Percentiles rank a stretch among this genome's conserved stretches.
phyloP scores from a whole-genome alignment of 2,888 invertebrate genomes.

The Aradus depressus region DNA sequence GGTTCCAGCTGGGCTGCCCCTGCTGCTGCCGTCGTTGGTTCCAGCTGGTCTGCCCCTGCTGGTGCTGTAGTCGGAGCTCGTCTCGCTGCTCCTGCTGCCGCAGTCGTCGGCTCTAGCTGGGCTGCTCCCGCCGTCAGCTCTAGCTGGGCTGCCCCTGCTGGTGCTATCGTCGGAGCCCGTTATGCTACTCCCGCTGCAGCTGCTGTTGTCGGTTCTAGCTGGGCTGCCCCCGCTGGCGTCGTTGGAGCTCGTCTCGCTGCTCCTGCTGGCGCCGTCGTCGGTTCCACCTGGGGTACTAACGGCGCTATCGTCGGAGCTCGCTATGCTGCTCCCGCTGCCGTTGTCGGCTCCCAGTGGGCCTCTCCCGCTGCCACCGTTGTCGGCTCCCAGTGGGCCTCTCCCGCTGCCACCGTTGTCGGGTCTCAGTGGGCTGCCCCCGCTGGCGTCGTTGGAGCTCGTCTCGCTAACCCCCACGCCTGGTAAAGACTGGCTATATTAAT shows the following conservation, averaged over 20 bases:
- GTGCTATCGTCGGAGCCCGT: not conserved
- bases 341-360: not conserved
- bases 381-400: not conserved
- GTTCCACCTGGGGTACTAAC: not conserved
- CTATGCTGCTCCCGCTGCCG: not conserved
- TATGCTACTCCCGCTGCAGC: not conserved
- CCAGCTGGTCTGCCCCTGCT: not conserved
- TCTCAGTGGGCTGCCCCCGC: conserved; percentile 2
- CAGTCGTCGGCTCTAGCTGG: not conserved
- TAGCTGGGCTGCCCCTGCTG: not conserved
- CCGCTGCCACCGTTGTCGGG: not conserved
- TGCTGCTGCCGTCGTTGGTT: not conserved
- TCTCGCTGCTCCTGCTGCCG: not conserved
- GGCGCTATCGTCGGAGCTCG: not conserved
- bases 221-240: conserved; percentile 1
- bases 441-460: no score
- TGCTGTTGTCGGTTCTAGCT: not conserved
- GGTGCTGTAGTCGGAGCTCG: conserved; percentile 1
- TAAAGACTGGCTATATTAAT: no score
- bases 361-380: not conserved
- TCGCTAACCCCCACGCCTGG: conserved; percentile 1
- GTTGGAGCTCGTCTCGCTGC: no score
- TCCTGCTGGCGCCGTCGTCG: conserved; percentile 2
- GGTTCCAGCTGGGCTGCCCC: not conserved
- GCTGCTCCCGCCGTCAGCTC: not conserved